Base-by-base conservation (phyloP, 1,140 invertebrate species). In the Papilio machaon region DNA sequence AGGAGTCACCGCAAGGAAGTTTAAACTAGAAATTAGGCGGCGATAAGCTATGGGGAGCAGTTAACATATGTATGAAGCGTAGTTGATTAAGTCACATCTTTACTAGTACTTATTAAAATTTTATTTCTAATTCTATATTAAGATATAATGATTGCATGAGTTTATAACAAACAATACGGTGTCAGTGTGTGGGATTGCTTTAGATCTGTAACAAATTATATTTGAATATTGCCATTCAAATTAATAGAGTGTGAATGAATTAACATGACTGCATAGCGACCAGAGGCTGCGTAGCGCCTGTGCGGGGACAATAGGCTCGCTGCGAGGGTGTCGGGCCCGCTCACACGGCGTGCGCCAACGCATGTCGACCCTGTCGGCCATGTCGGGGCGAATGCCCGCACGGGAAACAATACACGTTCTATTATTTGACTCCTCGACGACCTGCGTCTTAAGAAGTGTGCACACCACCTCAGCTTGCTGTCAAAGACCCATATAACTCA, bases 271-370 rank as follows among this genome's bases (percentile, higher is more conserved):
- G 64, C 64, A 70, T 38, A 38, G 64, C 13, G 64, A 70, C 30
- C 30, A 35, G 11, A 70, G 23, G 23, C 64, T 23, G 11, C 30
- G 30, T 70, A 35, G 64, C 30, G 23, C 10, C 13, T 15, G 35
- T 64, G 60, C 64, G 64, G 64, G 64, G 64, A 70, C 64, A 70
- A 70, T 70, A 19, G 64, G 64, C 54, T 10, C 11, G n/a, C 17
- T 19, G 74, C 38, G 23, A 76, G 7, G 17, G 74, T 17, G 74
- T 49, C 47, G 79, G 43, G 82, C 60, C 60, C 79, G 79, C 81
- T 87, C 86, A 81, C 85, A 86, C 85, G 85, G 76, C 74, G 82
- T 82, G 85, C 86, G 86, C 83, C 83, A 86, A 87, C 86, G 85
- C 84, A 85, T 85, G 83, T 70, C 64, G 64, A 30, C 23, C 30